Evolutionary conservation across 2,888 invertebrate species (phyloP), one percentile per base, ranked within the genome.

Genomic region (Rapana venosa): DNA sequence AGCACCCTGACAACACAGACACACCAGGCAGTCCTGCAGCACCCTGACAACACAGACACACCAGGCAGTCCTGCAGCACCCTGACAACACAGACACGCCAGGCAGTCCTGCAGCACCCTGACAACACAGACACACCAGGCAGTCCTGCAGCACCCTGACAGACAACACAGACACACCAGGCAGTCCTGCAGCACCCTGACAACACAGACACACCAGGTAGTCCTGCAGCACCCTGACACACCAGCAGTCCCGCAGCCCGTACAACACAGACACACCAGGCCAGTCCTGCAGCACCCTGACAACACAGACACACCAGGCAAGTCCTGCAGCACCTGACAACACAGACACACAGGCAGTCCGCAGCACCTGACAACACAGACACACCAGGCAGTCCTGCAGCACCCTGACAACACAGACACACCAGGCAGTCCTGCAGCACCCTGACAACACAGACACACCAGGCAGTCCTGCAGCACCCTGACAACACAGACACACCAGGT

Each of bases 201-300:
- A 47, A 47, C 2, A 47, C 47, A 86, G 94, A 90, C 94, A 94
- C 35, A 94, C 91, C 58, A 95, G 90, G 90, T 94, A 95, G 92
- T 94, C 94, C 47, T 94, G 94, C 35, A 95, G 66, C 6, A 93
- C 91, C 87, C 95, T 95, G 90, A 89, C n/a, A n/a, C n/a, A n/a
- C n/a, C n/a, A n/a, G n/a, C n/a, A n/a, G n/a, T n/a, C n/a, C n/a
- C n/a, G n/a, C n/a, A 74, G 26, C n/a, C n/a, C n/a, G n/a, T n/a
- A n/a, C n/a, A n/a, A 74, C 74, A 79, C 94, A 92, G 56, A 95
- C 94, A 94, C 36, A 94, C 92, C 56, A 95, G 90, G 90, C n/a
- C 94, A 95, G 92, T 94, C 94, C 36, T 94, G 94, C 30, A 95
- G 70, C 2, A 93, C 91, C 87, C 95, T 95, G 35, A n/a, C 8